phyloP scores from a whole-genome alignment of 2,888 invertebrate species.

The Epinotia nisella region DNA sequence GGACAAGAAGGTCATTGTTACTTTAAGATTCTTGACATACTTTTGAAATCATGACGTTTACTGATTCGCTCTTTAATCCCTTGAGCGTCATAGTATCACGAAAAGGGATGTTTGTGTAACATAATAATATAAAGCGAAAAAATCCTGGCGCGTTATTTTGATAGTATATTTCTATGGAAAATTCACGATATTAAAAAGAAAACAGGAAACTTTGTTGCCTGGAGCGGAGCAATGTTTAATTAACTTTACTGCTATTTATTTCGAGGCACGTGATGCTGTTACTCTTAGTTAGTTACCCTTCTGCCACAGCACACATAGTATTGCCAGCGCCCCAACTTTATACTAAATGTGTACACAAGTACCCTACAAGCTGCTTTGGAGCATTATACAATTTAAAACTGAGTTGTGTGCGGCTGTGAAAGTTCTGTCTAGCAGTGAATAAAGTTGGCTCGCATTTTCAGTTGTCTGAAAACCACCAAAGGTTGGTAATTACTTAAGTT shows the following conservation, averaged over 20 bases:
- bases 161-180: neutral
- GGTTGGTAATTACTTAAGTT: conserved; percentile 18
- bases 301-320: conserved; percentile 47
- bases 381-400: neutral
- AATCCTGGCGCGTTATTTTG: neutral
- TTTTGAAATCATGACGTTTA: too few relatives aligned
- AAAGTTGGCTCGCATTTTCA: conserved; percentile 19
- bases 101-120: too few relatives aligned
- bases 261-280: conserved; percentile 65
- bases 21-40: neutral
- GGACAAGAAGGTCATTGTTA: conserved; percentile 44
- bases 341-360: neutral
- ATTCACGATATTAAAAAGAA: conserved; percentile 21
- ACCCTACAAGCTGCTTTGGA: neutral
- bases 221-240: conserved; percentile 64
- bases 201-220: conserved; percentile 24
- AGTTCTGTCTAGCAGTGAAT: conserved; percentile 20
- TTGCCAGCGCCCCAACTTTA: neutral
- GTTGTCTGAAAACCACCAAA: conserved; percentile 19
- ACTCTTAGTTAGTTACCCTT: conserved; percentile 53
- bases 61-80: too few relatives aligned
- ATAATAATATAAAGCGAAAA: neutral
- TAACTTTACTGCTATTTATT: conserved; percentile 72
- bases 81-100: too few relatives aligned
- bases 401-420: conserved; percentile 12